These are phyloP conservation scores for Polylopha cassiicola DNA, from an alignment of 2,888 invertebrate genomes.

Conservation along the genomic window DNA sequence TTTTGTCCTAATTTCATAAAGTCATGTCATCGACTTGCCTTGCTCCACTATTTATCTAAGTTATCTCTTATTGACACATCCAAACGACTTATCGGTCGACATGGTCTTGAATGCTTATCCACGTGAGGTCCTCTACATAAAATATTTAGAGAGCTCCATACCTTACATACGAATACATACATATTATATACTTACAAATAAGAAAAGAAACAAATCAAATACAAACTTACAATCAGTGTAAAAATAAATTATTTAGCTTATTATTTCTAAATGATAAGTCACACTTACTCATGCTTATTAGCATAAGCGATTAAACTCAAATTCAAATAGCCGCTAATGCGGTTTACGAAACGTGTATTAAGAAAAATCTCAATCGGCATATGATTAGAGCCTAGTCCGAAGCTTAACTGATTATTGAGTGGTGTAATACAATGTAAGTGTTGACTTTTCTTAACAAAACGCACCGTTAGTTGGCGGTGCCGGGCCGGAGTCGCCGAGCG, in stretches of 20 bases:
- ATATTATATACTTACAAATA: too few species aligned
- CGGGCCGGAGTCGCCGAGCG: conserved; percentile 23
- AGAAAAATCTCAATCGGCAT: too few species aligned
- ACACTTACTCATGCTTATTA: conserved; percentile 9
- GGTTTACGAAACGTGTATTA: conserved; percentile 4
- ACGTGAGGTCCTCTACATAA: conserved; percentile 12
- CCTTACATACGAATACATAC: too few species aligned
- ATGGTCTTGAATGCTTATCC: conserved; percentile 45
- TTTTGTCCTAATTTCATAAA: conserved; percentile 36
- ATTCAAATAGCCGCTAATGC: too few species aligned
- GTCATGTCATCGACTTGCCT: conserved; percentile 57
- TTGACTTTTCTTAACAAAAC: conserved; percentile 50
- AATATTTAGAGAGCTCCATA: too few species aligned
- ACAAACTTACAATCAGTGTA: too few species aligned
- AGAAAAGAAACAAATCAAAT: too few species aligned
- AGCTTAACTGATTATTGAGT: conserved; percentile 18
- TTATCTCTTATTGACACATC: conserved; percentile 70
- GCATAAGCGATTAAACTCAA: conserved; percentile 18
- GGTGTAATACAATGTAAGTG: conserved; percentile 26
- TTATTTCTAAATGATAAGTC: too few species aligned
- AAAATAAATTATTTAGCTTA: too few species aligned
- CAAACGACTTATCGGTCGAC: conserved; percentile 67
- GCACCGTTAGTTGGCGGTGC: conserved; percentile 41
- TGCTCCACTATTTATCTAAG: conserved; percentile 57
- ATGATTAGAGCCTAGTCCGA: too few species aligned